Conservation (phyloP, 2,797 vertebrate genomes). For the Remorina albescens region DNA sequence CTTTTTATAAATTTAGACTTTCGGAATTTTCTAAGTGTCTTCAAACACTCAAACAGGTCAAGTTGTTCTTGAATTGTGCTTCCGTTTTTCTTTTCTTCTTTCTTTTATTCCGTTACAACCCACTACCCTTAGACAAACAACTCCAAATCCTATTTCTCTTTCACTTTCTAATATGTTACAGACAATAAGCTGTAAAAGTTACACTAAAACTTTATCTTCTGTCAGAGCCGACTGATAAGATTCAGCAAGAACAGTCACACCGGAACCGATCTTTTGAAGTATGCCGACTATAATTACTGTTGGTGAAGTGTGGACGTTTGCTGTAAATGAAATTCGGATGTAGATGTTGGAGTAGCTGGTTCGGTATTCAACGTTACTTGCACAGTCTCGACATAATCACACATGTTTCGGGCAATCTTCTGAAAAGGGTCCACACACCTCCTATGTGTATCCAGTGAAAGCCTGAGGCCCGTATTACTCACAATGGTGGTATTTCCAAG, state of each 20-base stretch:
- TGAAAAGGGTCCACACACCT: conserved; percentile 56
- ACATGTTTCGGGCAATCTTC: conserved; percentile 33
- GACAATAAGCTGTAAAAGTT: conserved; percentile 52
- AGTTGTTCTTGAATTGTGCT: not conserved
- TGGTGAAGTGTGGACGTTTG: conserved; percentile 7
- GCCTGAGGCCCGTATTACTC: conserved; percentile 61
- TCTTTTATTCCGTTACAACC: not conserved
- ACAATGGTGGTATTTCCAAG: conserved; percentile 71
- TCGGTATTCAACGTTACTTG: conserved; percentile 6
- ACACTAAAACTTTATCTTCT: conserved; percentile 17
- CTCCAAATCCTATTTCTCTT: conserved; percentile 33
- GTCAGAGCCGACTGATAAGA: conserved; percentile 62
- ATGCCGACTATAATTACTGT: conserved; percentile 4
- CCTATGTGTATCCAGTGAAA: conserved; percentile 53
- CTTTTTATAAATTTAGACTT: conserved; percentile 24
- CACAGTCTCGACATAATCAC: conserved; percentile 36
- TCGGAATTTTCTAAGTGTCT: conserved; percentile 1
- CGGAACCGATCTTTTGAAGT: conserved; percentile 33
- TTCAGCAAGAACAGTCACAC: conserved; percentile 28
- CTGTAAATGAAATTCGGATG: conserved; percentile 33
- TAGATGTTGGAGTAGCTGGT: conserved; percentile 5
- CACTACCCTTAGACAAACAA: not conserved
- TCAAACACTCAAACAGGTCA: not conserved
- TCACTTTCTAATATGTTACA: conserved; percentile 33
- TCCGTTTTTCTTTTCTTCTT: not conserved